phyloP scores from a whole-genome alignment of 2,888 invertebrate species.

The Crocallis elinguaria region DNA sequence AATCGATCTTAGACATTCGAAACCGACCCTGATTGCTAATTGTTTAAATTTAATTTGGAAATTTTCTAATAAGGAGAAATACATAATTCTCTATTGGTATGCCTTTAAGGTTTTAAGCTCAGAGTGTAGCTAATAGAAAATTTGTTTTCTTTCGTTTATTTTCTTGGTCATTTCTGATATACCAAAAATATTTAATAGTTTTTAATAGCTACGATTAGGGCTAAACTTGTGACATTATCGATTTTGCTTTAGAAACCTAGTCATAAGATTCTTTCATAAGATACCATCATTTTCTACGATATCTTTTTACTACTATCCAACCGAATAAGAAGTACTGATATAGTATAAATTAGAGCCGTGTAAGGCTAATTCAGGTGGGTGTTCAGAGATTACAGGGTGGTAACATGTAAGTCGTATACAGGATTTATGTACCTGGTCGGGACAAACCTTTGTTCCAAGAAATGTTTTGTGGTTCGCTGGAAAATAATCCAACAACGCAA shows the following conservation, averaged over 20 bases:
- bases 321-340: neutral
- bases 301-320: too few relatives aligned
- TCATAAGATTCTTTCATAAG: too few relatives aligned
- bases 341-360: neutral
- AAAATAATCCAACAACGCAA: constrained; percentile 7
- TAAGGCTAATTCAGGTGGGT: neutral
- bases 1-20: constrained; percentile 3
- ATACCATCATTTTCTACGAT: too few relatives aligned
- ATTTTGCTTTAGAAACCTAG: too few relatives aligned
- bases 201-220: too few relatives aligned
- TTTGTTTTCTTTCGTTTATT: too few relatives aligned
- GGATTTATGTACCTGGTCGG: constrained; percentile 12
- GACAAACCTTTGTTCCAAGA: constrained; percentile 11
- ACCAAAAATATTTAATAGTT: too few relatives aligned
- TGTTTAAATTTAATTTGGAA: neutral
- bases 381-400: neutral
- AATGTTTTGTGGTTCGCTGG: constrained; percentile 8
- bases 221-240: too few relatives aligned
- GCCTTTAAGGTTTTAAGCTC: too few relatives aligned
- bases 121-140: too few relatives aligned
- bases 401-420: constrained; percentile 6
- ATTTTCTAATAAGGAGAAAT: neutral
- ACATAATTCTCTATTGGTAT: neutral
- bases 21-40: neutral
- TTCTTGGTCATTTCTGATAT: too few relatives aligned